phyloP scores from a whole-genome alignment of 2,797 vertebrate species.

The Lepilemur septentrionalis region DNA sequence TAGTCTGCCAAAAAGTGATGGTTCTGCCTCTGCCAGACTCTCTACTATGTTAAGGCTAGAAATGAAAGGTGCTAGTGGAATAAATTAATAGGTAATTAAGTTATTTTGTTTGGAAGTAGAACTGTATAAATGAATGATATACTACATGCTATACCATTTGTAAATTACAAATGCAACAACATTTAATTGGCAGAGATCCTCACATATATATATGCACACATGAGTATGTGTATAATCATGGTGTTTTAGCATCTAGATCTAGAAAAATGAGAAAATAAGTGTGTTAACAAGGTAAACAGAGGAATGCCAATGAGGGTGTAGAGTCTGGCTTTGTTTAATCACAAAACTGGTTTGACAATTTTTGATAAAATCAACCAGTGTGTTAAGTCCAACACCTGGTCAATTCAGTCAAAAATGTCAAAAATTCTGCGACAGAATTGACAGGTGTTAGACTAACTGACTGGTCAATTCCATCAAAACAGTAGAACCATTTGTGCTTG shows the following conservation, averaged over 20 bases:
- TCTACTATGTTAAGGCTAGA: neutral
- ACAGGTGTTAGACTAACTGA: constrained; percentile 61
- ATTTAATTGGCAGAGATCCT: neutral
- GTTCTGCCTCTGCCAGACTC: neutral
- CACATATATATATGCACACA: neutral
- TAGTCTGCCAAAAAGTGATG: neutral
- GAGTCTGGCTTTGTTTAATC: neutral
- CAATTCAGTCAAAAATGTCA: constrained; percentile 67
- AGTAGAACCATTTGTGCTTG: constrained; percentile 48
- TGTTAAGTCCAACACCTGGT: constrained; percentile 54
- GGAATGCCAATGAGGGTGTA: neutral
- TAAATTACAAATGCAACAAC: neutral
- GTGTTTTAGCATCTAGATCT: neutral
- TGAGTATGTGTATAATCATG: neutral
- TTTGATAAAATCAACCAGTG: neutral
- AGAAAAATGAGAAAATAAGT: neutral
- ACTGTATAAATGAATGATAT: neutral
- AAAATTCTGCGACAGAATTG: constrained; percentile 41
- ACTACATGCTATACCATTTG: neutral
- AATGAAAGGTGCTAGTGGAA: neutral
- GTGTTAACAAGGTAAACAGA: neutral
- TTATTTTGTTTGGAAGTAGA: neutral
- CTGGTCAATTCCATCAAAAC: constrained; percentile 37
- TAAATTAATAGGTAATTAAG: neutral
- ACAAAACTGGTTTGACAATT: neutral